Evolutionary conservation across 2,888 invertebrate species (phyloP).

Genomic region (Drosophila maculinotata): DNA sequence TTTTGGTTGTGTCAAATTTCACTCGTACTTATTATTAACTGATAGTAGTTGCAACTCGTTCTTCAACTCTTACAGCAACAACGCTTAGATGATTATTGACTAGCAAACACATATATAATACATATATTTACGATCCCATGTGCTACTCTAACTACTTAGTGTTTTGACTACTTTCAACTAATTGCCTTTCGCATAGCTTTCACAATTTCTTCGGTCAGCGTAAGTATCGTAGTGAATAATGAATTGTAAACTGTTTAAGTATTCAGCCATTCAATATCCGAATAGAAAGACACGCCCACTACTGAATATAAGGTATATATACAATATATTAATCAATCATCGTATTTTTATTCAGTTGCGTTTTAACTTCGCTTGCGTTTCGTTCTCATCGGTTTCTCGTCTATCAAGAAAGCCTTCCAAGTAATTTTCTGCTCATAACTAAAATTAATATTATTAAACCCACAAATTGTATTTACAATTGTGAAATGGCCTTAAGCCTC

Average conservation of each 20-base stretch:
- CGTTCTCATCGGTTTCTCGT: constrained; percentile 8
- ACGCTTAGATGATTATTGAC: too few relatives aligned
- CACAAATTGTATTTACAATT: too few relatives aligned
- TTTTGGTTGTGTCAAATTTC: constrained; percentile 15
- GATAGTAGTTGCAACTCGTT: constrained; percentile 33
- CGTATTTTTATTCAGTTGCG: constrained; percentile 38
- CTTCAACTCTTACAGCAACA: constrained; percentile 13
- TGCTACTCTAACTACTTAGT: constrained; percentile 1
- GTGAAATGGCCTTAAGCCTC: constrained; percentile 60
- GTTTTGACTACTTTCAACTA: constrained; percentile 4
- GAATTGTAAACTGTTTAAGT: constrained; percentile 27
- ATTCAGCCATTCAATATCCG: constrained; percentile 22
- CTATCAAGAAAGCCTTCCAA: too few relatives aligned
- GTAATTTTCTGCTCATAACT: too few relatives aligned
- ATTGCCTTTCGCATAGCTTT: constrained; percentile 9
- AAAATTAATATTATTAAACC: too few relatives aligned
- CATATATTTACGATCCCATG: neutral
- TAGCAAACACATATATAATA: neutral
- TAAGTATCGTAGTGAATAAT: constrained; percentile 57
- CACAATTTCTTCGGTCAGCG: constrained; percentile 15
- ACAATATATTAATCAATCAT: constrained; percentile 19
- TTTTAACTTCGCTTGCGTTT: constrained; percentile 18
- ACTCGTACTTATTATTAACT: constrained; percentile 11
- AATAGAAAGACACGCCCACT: constrained; percentile 24
- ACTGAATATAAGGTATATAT: constrained; percentile 4